Base-by-base conservation (phyloP, 2,113 vertebrate genomes). In the Tragelaphus imberbis region DNA sequence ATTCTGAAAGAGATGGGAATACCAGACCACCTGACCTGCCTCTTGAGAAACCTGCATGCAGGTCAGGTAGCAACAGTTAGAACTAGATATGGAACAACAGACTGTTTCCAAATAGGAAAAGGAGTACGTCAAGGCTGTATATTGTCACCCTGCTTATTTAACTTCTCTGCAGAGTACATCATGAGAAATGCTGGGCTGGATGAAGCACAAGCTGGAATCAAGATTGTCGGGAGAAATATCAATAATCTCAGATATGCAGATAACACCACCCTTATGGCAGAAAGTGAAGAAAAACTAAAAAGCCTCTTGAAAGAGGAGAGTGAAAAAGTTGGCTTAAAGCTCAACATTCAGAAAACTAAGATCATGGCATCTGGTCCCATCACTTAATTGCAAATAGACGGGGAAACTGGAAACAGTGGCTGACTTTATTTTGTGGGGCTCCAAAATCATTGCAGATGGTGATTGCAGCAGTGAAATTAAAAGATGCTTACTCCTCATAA, bases 401-500 rank as follows among this genome's bases (percentile, higher is more conserved):
- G 30, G 3, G 15, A 65, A n/a, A 65, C 15, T 65, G 30, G 63
- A n/a, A 33, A n/a, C 30, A 65, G 30, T 65, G 30, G 16, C 40
- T 65, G 15, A n/a, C 15, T 65, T 65, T 33, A 65, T 65, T n/a
- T n/a, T 65, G 2, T 0, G 0, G 30, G 15, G 63, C 30, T 65
- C 63, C 63, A 65, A 8, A n/a, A 65, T 65, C 7, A 33, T 16
- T 65, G 63, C 30, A n/a, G 63, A 65, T 65, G 63, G 30, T 65
- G 63, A 65, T 1, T 2, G 30, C 63, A 65, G 61, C 15, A 1
- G 0, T 65, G 63, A 33, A 65, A 65, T 65, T 65, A n/a, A 65
- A 65, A 65, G 1, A 65, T 0, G 1, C 30, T 4, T 65, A 4
- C 63, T 65, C 30, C 30, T n/a, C n/a, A 30, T 30, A 65, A 65